Evolutionary conservation across 2,113 vertebrate species (phyloP).

Genomic region (Agelaius phoeniceus): DNA sequence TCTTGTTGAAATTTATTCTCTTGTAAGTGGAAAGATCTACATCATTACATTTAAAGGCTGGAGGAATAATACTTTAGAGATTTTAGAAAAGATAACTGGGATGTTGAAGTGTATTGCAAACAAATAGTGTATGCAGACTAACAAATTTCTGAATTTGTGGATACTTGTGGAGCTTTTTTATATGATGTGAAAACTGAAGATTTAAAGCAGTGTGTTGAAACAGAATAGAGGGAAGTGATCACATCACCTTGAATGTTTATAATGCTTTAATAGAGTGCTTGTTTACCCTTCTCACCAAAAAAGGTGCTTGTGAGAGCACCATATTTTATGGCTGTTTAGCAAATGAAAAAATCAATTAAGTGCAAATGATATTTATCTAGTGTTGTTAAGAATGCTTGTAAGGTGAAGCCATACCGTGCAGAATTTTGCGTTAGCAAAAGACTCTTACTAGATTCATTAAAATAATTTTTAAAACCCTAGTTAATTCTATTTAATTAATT

Average conservation of each 20-base stretch:
- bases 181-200: background rate
- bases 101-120: background rate
- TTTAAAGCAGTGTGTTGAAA: background rate
- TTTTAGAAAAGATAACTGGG: background rate
- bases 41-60: background rate
- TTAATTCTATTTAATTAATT: background rate
- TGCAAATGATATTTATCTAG: constrained; percentile 55
- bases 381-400: constrained; percentile 31
- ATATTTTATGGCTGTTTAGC: constrained; percentile 28
- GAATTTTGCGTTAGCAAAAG: background rate
- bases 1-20: background rate
- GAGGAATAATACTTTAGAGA: background rate
- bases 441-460: background rate
- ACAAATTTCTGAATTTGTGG: background rate
- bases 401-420: constrained; percentile 11
- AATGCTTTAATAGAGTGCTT: constrained; percentile 66
- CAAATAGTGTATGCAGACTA: background rate
- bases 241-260: constrained; percentile 13
- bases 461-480: background rate
- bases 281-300: constrained; percentile 66
- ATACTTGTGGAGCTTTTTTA: background rate
- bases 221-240: background rate
- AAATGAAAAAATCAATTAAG: constrained; percentile 14
- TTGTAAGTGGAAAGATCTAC: background rate
- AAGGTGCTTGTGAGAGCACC: constrained; percentile 22